Base-by-base conservation (phyloP, 1,140 invertebrate species). In the Berghia stephanieae region DNA sequence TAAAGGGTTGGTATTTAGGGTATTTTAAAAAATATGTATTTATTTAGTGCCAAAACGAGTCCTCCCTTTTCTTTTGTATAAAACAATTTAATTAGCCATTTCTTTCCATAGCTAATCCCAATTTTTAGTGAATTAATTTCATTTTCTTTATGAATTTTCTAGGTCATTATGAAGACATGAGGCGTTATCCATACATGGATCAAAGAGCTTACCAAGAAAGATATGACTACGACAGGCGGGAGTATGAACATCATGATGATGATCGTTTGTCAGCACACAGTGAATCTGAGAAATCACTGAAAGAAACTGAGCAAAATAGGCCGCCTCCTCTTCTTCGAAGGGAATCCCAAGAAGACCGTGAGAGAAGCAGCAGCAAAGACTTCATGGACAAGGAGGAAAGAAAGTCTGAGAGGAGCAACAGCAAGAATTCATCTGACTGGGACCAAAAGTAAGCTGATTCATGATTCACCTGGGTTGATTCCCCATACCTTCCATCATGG, bases 311-410 rank as follows among this genome's bases (percentile, higher is more conserved):
- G 63, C 78, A 71, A n/a, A n/a, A n/a, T n/a, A n/a, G n/a, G 31
- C 60, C 75, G 49, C 69, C 75, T 6, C 43, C 69, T 10, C 31
- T 70, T 21, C 34, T 63, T 40, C 55, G 55, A 38, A 73, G 70
- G 75, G 78, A 79, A 5, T 81, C 80, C 21, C 74, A 78, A 44
- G 79, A 78, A 40, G 81, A 78, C 44, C 52, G 38, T 31, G 71
- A 71, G 13, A 75, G 43, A 44, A 57, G 5, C 68, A n/a, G n/a
- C 16, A 86, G 87, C 63, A 85, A 91, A 85, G 91, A 92, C 81
- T 81, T 89, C 21, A 91, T 91, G 79, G 91, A 92, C 70, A 91
- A 91, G 10, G 84, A 42, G 71, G 72, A 78, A 78, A 82, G 88
- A 27, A 86, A 83, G 77, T 74, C 81, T 43, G 81, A 81, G 21